Base-by-base conservation (phyloP, 2,113 vertebrate species). In the Australoheros scitulus region DNA sequence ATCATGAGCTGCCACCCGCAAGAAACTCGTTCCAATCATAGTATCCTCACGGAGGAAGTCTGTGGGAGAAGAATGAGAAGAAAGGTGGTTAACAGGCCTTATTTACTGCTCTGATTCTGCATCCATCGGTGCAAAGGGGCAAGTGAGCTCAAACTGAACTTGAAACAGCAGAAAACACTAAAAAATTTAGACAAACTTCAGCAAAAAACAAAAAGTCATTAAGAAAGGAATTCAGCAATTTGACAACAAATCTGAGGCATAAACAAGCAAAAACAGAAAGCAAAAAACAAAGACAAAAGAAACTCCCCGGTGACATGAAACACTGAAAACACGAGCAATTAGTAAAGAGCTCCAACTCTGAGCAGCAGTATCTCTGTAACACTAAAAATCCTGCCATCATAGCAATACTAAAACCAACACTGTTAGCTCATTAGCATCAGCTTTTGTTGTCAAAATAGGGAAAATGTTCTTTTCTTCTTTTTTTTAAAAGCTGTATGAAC, bases 41-140 rank as follows among this genome's bases (percentile, higher is more conserved):
- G 96, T 97, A 76, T 98, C 97, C 80, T 97, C 97, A 56, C 96
- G 95, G 17, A 97, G 94, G 84, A 97, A 97, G 94, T 97, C 97
- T 98, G 11, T 3, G 5, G 38, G 11, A 85, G 36, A 50, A 63
- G 26, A 47, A 52, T 0, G 34, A 13, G 43, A 26, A n/a, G 1
- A 34, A 29, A 11, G 11, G 17, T 11, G 34, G 7, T 24, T 76
- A 55, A n/a, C 41, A 58, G 15, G 8, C 7, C 7, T 29, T 68
- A 32, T 22, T 65, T 5, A 47, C 11, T 34, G 18, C 20, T 63
- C 52, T 57, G 24, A 52, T 32, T 32, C 8, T 32, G 47, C 10
- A 55, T 55, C 68, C 3, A 2, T 70, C 65, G 29, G 17, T 24
- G 50, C 43, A 70, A 26, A 70, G 41, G 9, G 9, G 43, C 43